A percentile compares a stretch with the other conserved stretches of the same genome.
Conservation (phyloP, 2,888 invertebrate genomes). For the Brachypalpus laphriformis region DNA sequence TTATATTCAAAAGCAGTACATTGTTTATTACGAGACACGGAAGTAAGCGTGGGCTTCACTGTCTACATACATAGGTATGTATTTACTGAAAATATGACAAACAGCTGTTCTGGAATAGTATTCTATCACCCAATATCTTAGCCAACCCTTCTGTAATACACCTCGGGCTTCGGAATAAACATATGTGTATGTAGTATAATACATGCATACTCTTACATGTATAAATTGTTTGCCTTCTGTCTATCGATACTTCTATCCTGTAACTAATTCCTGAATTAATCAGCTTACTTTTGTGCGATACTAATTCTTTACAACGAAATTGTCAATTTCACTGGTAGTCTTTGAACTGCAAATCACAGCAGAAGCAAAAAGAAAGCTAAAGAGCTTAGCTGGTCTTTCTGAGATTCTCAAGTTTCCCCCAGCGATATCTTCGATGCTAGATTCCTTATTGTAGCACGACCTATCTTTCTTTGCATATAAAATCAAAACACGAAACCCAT, state of each 20-base stretch:
- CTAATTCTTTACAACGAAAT: conserved; percentile 17
- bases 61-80: no score
- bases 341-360: neutral
- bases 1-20: neutral
- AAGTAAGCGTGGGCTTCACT: neutral
- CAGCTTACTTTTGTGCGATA: conserved; percentile 19
- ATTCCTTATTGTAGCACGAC: conserved; percentile 18
- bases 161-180: neutral
- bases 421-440: neutral
- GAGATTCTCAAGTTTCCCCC: conserved; percentile 27
- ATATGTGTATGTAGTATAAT: neutral
- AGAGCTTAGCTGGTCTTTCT: neutral
- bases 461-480: neutral
- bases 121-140: neutral
- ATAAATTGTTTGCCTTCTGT: neutral
- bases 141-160: neutral
- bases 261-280: conserved; percentile 19
- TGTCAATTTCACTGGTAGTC: conserved; percentile 5
- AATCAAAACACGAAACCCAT: conserved; percentile 41
- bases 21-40: neutral
- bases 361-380: conserved; percentile 9
- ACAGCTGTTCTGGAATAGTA: neutral
- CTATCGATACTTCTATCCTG: neutral
- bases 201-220: neutral
- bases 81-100: neutral